Evolutionary conservation across 2,888 invertebrate species (phyloP).

Genomic region (Corbicula japonica): DNA sequence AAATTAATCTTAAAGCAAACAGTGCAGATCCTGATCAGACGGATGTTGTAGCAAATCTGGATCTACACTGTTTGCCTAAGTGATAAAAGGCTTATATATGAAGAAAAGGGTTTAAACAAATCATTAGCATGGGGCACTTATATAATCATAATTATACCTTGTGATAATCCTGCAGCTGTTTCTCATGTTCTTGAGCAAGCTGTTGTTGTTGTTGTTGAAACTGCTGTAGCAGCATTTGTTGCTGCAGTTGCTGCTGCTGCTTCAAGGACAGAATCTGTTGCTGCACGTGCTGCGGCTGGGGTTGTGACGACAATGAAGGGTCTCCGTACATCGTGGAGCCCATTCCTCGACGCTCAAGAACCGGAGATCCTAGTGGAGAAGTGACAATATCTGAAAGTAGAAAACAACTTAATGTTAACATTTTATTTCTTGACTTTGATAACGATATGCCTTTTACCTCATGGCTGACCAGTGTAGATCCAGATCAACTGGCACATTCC

Average conservation of each 20-base stretch:
- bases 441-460: background rate
- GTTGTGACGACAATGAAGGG: constrained; percentile 66
- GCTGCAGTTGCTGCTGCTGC: constrained; percentile 84
- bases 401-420: too few species aligned
- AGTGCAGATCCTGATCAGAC: too few species aligned
- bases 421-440: too few species aligned
- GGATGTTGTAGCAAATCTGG: too few species aligned
- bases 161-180: constrained; percentile 83
- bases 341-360: constrained; percentile 66
- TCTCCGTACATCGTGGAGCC: constrained; percentile 51
- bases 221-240: constrained; percentile 83
- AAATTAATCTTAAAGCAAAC: too few species aligned
- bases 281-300: constrained; percentile 83
- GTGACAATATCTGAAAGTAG: constrained; percentile 73
- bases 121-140: too few species aligned
- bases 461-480: background rate
- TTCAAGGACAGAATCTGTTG: constrained; percentile 81
- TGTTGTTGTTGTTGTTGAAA: constrained; percentile 84
- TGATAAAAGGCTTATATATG: too few species aligned
- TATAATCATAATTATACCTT: constrained; percentile 51
- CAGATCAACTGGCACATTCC: too few species aligned
- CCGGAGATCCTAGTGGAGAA: constrained; percentile 77
- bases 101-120: too few species aligned
- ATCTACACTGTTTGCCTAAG: too few species aligned
- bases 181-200: constrained; percentile 84